Evolutionary conservation across 2,797 vertebrate species (phyloP), one percentile per base, ranked within the genome.

Genomic region (Crax fasciolata): DNA sequence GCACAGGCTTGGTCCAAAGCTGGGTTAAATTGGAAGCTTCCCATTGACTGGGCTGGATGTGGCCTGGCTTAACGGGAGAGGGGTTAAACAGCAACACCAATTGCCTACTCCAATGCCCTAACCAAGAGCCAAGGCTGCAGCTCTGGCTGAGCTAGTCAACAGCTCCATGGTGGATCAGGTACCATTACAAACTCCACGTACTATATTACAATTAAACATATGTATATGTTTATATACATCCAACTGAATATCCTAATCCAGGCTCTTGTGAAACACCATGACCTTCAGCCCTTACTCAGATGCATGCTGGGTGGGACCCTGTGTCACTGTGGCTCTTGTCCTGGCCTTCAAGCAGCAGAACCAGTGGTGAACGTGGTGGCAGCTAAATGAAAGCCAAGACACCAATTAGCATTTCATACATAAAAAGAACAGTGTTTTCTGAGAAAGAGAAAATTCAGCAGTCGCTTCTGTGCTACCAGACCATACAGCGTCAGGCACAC

Each of bases 331-430:
- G 43, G 57, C 1, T 4, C 46, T 52, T 48, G 48, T 18, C 11
- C 30, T 61, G 43, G 44, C 24, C 88, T 85, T 73, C 80, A 71
- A 49, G 21, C 19, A 57, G 32, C 30, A 66, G 59, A 70, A 70
- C 28, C 49, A 30, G 21, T 35, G 10, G 63, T n/a, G n/a, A n/a
- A n/a, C 79, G 78, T 0, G 0, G 43, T 49, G 27, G 39, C 18
- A 90, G 62, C 85, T 48, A 65, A 89, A 78, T 39, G 15, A 41
- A 80, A 77, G 46, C 18, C 66, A 89, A 63, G 52, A 88, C 70
- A 43, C 51, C 51, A 79, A 14, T 35, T 68, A 59, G 20, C 15
- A 77, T n/a, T 85, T 62, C 43, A 10, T 35, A 16, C 20, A 49
- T 30, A 39, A 16, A n/a, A 86, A 65, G 6, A 15, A 0, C 4